phyloP scores from a whole-genome alignment of 2,113 vertebrate species.

The Percopsis transmontana region DNA sequence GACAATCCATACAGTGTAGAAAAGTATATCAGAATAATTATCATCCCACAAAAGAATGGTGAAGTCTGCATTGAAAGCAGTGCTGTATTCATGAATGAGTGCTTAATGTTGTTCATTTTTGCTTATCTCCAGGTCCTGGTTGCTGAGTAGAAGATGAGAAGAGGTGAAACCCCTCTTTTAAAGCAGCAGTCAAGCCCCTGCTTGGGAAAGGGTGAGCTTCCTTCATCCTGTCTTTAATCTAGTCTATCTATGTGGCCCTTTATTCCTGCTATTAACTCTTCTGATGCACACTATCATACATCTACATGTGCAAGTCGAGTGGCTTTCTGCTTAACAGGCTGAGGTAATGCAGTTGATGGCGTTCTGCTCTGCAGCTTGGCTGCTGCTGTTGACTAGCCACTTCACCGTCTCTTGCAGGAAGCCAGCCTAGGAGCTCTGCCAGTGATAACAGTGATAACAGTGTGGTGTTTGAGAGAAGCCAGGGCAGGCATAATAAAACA shows the following conservation, averaged over 20 bases:
- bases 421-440: conserved; percentile 1
- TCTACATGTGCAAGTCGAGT: not conserved
- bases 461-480: conserved; percentile 23
- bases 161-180: conserved; percentile 47
- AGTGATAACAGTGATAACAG: conserved; percentile 9
- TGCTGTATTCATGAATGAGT: conserved; percentile 27
- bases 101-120: conserved; percentile 18
- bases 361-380: conserved; percentile 11
- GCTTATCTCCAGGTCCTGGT: conserved; percentile 20
- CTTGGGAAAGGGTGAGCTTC: conserved; percentile 58
- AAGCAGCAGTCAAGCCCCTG: conserved; percentile 62
- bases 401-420: conserved; percentile 25
- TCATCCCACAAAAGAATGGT: too few relatives aligned
- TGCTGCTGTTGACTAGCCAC: conserved; percentile 9
- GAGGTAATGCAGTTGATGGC: conserved; percentile 19
- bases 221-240: conserved; percentile 13
- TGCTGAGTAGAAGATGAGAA: conserved; percentile 49
- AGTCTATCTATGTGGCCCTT: conserved; percentile 18
- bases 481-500: conserved; percentile 30
- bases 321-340: not conserved
- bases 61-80: not conserved
- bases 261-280: not conserved
- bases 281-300: not conserved
- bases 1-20: not conserved
- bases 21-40: not conserved